Evolutionary conservation across 2,113 vertebrate genomes (phyloP), one percentile per base, ranked within the genome.

Genomic region (Oceanites oceanicus): DNA sequence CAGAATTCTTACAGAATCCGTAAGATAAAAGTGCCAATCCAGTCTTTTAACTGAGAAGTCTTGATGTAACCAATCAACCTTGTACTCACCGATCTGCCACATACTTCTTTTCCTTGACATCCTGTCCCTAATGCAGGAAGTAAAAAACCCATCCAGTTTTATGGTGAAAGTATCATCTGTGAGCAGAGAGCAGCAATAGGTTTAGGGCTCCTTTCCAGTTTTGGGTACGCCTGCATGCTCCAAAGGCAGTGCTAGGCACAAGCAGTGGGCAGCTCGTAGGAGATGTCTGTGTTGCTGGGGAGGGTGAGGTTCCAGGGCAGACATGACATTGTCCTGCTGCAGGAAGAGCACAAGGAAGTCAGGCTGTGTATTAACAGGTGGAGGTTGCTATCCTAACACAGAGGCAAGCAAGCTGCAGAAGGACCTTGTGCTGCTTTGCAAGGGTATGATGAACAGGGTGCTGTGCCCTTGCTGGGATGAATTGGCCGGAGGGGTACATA

Each of bases 261-360:
- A 34, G 55, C 52, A 47, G 90, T 4, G 10, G 92, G 86, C 45
- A 97, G 90, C n/a, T 93, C 38, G 11, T 32, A 91, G 12, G 66
- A 91, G 83, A 94, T 42, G 7, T 94, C 79, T 25, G 12, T 76
- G 47, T 77, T 92, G 38, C 91, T 44, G 7, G 74, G 90, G 44
- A 98, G 96, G 17, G 59, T 97, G 96, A 98, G 23, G 47, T 78
- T 84, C 72, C 96, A 53, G 53, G 97, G 94, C 63, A 98, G 90
- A 81, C 98, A 98, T 45, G 95, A 70, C 18, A 19, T 97, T 15
- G 91, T 96, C 72, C 94, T 78, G 45, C 98, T 98, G 98, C 4
- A 80, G 90, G 72, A 97, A 90, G 88, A 98, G 63, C 91, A 94
- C 42, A 79, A 25, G 23, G 59, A 82, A 70, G 73, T 93, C 70